Evolutionary conservation across 1,140 invertebrate genomes (phyloP).

Genomic region (Andricus grossulariae): DNA sequence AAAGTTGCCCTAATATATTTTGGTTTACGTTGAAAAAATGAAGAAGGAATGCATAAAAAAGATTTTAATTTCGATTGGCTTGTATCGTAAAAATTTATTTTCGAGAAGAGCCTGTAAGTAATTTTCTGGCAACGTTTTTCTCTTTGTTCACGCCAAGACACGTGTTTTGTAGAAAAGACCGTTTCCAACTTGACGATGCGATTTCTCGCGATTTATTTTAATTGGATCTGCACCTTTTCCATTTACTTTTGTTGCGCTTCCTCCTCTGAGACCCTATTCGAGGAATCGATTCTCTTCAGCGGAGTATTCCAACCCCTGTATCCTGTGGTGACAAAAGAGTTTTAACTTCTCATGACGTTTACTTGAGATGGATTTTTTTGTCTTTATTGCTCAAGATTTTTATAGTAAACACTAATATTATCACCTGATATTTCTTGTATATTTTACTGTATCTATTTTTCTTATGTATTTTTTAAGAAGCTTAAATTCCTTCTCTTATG

Average conservation of each 20-base stretch:
- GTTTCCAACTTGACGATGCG: slow-evolving; percentile 43
- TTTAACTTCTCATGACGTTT: background rate
- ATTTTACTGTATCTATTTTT: no score
- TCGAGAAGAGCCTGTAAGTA: slow-evolving; percentile 10
- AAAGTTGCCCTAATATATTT: no score
- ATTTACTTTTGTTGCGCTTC: slow-evolving; percentile 14
- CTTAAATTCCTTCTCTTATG: no score
- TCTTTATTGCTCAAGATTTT: background rate
- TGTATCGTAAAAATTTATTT: background rate
- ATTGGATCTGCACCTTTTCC: slow-evolving; percentile 44
- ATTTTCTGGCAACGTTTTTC: slow-evolving; percentile 20
- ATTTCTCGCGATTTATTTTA: slow-evolving; percentile 57
- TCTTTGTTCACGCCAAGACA: slow-evolving; percentile 12
- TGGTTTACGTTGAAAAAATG: no score
- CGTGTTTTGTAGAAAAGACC: slow-evolving; percentile 34
- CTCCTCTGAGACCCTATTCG: background rate
- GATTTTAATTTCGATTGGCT: background rate
- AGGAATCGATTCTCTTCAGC: slow-evolving; percentile 5
- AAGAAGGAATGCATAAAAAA: no score
- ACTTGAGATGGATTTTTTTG: background rate
- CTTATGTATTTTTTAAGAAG: no score
- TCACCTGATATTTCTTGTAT: no score
- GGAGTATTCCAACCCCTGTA: background rate
- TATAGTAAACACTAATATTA: no score
- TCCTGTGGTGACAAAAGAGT: slow-evolving; percentile 1